Evolutionary conservation across 2,113 vertebrate genomes (phyloP).

Genomic region (Atlantisia rogersi): DNA sequence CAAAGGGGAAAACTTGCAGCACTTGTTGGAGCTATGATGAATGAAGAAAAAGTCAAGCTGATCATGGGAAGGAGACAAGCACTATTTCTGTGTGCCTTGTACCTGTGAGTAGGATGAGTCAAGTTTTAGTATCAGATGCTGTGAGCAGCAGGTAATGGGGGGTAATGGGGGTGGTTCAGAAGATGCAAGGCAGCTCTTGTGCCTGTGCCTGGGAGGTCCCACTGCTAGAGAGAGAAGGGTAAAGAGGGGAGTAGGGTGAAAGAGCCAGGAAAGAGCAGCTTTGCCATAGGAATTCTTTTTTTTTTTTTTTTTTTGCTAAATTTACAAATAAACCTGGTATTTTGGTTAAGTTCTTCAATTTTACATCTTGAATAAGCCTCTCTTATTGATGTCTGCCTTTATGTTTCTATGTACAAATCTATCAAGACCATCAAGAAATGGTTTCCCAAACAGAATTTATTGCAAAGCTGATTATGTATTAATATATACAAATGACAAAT

Average conservation of each 20-base stretch:
- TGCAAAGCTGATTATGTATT: constrained; percentile 75
- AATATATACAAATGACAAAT: constrained; percentile 79
- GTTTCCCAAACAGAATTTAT: constrained; percentile 71
- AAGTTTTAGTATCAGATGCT: not conserved
- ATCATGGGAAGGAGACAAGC: not conserved
- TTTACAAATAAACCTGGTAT: not conserved
- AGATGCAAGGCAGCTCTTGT: not conserved
- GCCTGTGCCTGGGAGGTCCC: not conserved
- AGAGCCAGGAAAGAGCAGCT: not conserved
- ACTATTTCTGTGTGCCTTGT: not conserved
- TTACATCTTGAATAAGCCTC: constrained; percentile 2
- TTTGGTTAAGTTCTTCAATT: constrained; percentile 36
- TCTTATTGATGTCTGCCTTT: constrained; percentile 24
- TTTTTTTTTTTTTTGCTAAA: not conserved
- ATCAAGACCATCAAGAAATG: constrained; percentile 68
- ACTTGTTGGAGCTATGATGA: not conserved
- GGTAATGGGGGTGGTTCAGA: not conserved
- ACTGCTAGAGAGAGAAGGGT: not conserved
- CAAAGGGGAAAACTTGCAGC: not conserved
- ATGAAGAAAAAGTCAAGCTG: not conserved
- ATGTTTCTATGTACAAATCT: constrained; percentile 49
- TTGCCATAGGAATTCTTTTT: not conserved
- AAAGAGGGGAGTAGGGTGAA: not conserved
- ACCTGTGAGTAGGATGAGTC: not conserved
- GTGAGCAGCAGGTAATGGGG: not conserved